These are phyloP conservation scores for Gymnoscopelus microlampas DNA, from an alignment of 2,797 vertebrate species.

Conservation along the genomic window DNA sequence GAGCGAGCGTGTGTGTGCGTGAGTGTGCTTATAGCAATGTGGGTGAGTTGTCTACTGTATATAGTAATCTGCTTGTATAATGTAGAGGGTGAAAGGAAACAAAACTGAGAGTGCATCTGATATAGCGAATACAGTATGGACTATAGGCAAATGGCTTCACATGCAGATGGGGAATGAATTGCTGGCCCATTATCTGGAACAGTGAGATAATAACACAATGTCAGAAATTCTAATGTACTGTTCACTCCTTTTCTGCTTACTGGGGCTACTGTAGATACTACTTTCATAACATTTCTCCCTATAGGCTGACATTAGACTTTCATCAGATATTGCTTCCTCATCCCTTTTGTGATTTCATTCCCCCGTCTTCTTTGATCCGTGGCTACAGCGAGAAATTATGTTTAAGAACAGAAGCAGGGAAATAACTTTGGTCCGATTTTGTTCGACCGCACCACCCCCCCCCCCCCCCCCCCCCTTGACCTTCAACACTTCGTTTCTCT, in stretches of 20 bases:
- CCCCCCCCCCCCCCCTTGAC: constrained; percentile 34
- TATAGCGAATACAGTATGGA: constrained; percentile 21
- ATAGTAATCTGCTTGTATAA: constrained; percentile 50
- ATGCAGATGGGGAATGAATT: constrained; percentile 32
- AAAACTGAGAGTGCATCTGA: constrained; percentile 42
- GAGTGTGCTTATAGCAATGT: constrained; percentile 27
- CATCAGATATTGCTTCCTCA: constrained; percentile 34
- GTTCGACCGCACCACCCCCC: constrained; percentile 21
- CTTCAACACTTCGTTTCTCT: background rate
- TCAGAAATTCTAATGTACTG: constrained; percentile 52
- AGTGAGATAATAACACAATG: constrained; percentile 42
- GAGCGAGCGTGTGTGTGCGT: background rate
- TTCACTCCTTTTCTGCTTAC: constrained; percentile 42
- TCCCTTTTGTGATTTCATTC: constrained; percentile 18
- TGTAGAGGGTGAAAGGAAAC: constrained; percentile 37
- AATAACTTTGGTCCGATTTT: constrained; percentile 16
- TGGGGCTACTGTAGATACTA: constrained; percentile 39
- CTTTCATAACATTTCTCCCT: constrained; percentile 45
- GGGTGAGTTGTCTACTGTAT: constrained; percentile 40
- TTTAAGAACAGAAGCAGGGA: constrained; percentile 4
- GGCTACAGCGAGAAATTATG: constrained; percentile 24
- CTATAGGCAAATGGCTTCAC: constrained; percentile 39
- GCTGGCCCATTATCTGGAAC: constrained; percentile 47
- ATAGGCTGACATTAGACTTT: constrained; percentile 34
- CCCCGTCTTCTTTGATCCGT: background rate